These are phyloP conservation scores for Danaus chrysippus DNA, from an alignment of 2,888 invertebrate species.

Conservation along the genomic window DNA sequence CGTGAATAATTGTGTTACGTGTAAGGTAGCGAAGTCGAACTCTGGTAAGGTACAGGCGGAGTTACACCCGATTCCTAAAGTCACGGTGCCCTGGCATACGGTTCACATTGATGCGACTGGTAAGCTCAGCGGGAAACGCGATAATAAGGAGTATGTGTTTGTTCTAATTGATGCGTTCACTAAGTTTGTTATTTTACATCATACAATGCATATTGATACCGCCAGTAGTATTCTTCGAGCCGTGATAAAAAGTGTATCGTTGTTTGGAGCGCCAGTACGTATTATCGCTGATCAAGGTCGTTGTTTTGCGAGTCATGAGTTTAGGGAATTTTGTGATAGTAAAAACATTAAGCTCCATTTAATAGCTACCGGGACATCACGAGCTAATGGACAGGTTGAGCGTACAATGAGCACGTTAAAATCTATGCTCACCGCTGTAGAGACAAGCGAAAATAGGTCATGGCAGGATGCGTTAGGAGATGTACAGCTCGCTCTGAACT, in stretches of 20 bases:
- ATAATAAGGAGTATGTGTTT: slow-evolving; percentile 38
- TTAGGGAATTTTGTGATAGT: slow-evolving; percentile 23
- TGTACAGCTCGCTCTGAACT: slow-evolving; percentile 16
- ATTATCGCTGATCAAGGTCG: slow-evolving; percentile 32
- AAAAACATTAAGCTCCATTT: slow-evolving; percentile 32
- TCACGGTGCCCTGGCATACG: slow-evolving; percentile 35
- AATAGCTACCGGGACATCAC: slow-evolving; percentile 34
- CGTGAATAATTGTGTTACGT: slow-evolving; percentile 35
- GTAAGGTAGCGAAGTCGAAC: slow-evolving; percentile 36
- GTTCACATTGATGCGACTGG: slow-evolving; percentile 39
- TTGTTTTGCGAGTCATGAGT: slow-evolving; percentile 31
- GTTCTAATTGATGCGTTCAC: slow-evolving; percentile 39
- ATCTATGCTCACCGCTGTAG: no score
- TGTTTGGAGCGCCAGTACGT: slow-evolving; percentile 28
- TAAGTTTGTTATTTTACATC: slow-evolving; percentile 32
- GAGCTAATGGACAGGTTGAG: no score
- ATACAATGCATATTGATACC: slow-evolving; percentile 32
- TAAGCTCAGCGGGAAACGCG: slow-evolving; percentile 37
- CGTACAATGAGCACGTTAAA: no score
- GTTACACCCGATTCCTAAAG: slow-evolving; percentile 42
- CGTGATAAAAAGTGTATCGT: slow-evolving; percentile 11
- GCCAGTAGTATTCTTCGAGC: slow-evolving; percentile 25
- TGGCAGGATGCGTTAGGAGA: no score
- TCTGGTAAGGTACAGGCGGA: slow-evolving; percentile 39
- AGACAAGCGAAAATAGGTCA: no score